Base-by-base conservation (phyloP, 2,888 invertebrate species). In the Callinectes sapidus region DNA sequence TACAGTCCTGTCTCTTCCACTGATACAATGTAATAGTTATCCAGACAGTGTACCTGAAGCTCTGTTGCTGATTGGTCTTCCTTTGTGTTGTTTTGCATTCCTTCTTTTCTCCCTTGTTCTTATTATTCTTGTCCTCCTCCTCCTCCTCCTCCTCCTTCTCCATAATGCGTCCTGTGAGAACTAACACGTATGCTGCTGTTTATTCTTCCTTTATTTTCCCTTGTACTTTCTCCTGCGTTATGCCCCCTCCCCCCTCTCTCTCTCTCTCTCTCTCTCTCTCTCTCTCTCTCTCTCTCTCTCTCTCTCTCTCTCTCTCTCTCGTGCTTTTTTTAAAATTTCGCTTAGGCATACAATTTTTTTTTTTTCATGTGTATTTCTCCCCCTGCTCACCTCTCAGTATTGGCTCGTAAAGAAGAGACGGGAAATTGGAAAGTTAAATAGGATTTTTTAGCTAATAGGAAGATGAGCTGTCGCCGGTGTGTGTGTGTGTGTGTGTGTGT, bases 401-500 rank as follows among this genome's bases (percentile, higher is more conserved):
- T 2, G 35, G 18, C 14, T 81, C 35, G 35, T 35, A 81, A 81
- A 81, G n/a, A 35, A 81, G n/a, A 81, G 35, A n/a, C 2, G 18
- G 35, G 35, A 77, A 35, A 81, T 81, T 81, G 35, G 81, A 81
- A 35, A 81, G 18, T 81, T 81, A 81, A 81, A 35, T 35, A 32
- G 16, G 35, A 35, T 14, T 81, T 81, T 81, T 81, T 35, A 81
- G 81, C 32, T 81, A 81, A 81, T 81, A 35, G 35, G 35, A 35
- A 35, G 81, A 35, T 28, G 18, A 87, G 14, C 87, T 28, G 42
- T 86, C 42, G 14, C 39, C 18, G 14, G n/a, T 42, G 54, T 54
- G 87, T 87, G 87, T 42, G 87, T 87, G 87, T 87, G 87, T 87
- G 87, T 87, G 87, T 87, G 87, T 87, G 87, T 42, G 87, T 87